A percentile compares a stretch with the other conserved stretches of the same genome.
These are phyloP conservation scores for Aleiodes alternator DNA, from an alignment of 2,888 invertebrate genomes.

Conservation along the genomic window DNA sequence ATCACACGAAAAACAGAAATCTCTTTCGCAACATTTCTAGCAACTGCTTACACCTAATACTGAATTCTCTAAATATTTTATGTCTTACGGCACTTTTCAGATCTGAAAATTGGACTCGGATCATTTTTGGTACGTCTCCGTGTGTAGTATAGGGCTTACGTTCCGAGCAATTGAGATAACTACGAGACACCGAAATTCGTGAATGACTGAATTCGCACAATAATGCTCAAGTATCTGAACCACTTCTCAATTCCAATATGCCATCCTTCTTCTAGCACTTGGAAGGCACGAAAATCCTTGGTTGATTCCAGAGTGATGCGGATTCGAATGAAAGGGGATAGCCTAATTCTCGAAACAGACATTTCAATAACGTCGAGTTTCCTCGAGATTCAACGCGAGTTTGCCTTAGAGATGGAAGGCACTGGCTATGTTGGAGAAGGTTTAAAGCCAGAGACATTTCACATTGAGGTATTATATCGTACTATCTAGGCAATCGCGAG, in stretches of 20 bases:
- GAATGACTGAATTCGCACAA: neutral
- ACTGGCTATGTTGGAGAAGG: conserved; percentile 27
- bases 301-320: conserved; percentile 11
- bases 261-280: neutral
- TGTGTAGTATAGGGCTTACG: no score
- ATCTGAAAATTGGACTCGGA: no score
- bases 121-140: no score
- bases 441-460: conserved; percentile 29
- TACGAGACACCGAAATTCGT: neutral
- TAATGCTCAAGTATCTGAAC: neutral
- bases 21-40: no score
- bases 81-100: no score
- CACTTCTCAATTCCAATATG: conserved; percentile 5
- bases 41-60: no score
- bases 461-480: conserved; percentile 57
- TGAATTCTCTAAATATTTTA: no score
- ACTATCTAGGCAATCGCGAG: conserved; percentile 68
- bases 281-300: conserved; percentile 6
- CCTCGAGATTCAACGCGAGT: conserved; percentile 36
- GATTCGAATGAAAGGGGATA: conserved; percentile 54
- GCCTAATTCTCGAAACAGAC: conserved; percentile 67
- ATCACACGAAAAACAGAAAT: no score
- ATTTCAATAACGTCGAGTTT: conserved; percentile 69
- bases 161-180: neutral
- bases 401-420: neutral